Conservation (phyloP, 1,140 invertebrate species). For the Trinorchestia longiramus region DNA sequence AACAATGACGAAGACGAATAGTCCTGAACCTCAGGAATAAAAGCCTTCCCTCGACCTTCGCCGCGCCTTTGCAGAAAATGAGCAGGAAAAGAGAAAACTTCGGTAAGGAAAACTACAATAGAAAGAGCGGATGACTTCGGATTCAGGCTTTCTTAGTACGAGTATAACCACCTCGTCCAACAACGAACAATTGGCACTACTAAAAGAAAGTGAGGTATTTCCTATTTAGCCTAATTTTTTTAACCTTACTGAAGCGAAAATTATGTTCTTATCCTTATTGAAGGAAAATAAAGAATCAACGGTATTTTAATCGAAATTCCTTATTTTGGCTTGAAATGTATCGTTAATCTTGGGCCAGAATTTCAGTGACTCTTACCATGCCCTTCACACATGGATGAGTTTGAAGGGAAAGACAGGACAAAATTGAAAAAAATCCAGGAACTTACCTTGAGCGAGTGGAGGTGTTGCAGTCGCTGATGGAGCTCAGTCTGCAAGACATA, state of each 20-base stretch:
- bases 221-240: neutral
- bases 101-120: neutral
- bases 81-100: neutral
- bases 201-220: neutral
- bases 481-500: neutral
- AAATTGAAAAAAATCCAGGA: neutral
- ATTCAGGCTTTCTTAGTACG: neutral
- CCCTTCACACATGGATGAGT: too few species aligned
- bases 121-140: neutral
- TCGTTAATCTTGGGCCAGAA: too few species aligned
- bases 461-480: conserved; percentile 31
- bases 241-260: neutral
- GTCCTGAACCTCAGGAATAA: neutral
- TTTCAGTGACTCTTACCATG: too few species aligned
- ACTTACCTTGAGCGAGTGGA: conserved; percentile 4
- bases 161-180: neutral
- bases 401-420: too few species aligned
- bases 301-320: too few species aligned
- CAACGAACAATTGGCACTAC: neutral
- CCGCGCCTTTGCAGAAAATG: neutral
- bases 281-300: too few species aligned
- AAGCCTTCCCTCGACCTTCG: neutral
- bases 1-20: conserved; percentile 25
- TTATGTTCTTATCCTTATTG: neutral
- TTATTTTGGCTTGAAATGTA: too few species aligned